phyloP scores from a whole-genome alignment of 2,113 vertebrate genomes.

The Natator depressus region DNA sequence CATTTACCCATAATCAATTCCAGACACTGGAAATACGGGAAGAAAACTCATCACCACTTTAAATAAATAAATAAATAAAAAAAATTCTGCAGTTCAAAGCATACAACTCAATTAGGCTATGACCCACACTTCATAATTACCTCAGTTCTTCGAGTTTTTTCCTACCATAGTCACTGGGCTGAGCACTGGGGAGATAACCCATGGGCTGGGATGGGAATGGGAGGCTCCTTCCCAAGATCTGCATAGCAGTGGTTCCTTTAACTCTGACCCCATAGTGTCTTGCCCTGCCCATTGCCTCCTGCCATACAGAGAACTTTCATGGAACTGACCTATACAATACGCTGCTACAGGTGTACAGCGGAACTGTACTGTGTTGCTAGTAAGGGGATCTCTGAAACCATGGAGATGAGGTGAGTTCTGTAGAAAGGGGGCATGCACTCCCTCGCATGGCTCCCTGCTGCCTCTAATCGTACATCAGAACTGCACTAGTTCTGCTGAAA shows the following conservation, averaged over 20 bases:
- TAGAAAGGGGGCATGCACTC: neutral
- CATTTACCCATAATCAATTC: neutral
- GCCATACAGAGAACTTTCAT: neutral
- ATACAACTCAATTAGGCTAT: rapidly evolving
- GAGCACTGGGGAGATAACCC: rapidly evolving
- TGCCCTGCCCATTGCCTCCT: neutral
- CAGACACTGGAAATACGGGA: neutral
- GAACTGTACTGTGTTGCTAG: neutral
- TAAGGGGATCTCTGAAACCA: neutral
- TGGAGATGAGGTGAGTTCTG: neutral
- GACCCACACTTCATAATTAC: neutral
- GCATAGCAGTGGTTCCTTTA: neutral
- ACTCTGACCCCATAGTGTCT: neutral
- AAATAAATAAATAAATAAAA: neutral
- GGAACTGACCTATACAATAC: neutral
- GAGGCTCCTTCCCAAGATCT: neutral
- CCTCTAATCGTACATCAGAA: neutral
- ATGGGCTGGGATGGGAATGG: rapidly evolving
- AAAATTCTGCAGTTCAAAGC: neutral
- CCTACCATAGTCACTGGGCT: neutral
- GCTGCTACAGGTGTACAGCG: neutral
- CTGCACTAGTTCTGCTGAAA: neutral
- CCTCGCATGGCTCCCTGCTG: neutral
- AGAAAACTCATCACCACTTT: neutral
- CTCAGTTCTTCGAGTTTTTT: neutral